Evolutionary conservation across 2,797 vertebrate species (phyloP).

Genomic region (Cottoperca gobio): DNA sequence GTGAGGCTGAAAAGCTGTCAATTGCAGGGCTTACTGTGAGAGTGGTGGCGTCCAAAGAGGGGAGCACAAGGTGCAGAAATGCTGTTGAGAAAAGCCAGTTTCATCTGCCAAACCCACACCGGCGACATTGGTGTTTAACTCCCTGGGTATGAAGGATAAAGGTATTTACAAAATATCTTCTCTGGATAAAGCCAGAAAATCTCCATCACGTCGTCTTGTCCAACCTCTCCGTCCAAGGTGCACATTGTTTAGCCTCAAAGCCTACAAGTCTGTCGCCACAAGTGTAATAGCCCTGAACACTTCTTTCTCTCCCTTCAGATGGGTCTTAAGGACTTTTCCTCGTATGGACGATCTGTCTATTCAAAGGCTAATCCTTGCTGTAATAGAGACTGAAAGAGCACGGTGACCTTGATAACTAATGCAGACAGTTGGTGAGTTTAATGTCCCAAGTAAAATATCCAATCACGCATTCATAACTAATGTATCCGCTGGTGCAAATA

Average conservation of each 20-base stretch:
- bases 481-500: slow-evolving; percentile 52
- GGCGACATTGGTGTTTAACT: neutral
- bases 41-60: neutral
- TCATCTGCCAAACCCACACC: neutral
- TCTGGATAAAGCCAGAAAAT: neutral
- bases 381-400: slow-evolving; percentile 44
- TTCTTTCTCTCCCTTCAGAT: neutral
- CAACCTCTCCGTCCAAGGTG: neutral
- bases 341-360: neutral
- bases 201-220: neutral
- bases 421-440: slow-evolving; percentile 53
- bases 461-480: slow-evolving; percentile 60
- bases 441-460: slow-evolving; percentile 47
- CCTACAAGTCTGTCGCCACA: neutral
- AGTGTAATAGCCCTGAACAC: neutral
- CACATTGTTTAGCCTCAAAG: neutral
- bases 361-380: slow-evolving; percentile 6
- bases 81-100: neutral
- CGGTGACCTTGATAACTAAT: slow-evolving; percentile 58
- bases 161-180: neutral
- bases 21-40: neutral
- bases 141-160: neutral
- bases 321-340: neutral
- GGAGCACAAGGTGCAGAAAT: neutral
- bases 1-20: neutral